Base-by-base conservation (phyloP, 2,113 vertebrate genomes). In the Calidris pugnax region DNA sequence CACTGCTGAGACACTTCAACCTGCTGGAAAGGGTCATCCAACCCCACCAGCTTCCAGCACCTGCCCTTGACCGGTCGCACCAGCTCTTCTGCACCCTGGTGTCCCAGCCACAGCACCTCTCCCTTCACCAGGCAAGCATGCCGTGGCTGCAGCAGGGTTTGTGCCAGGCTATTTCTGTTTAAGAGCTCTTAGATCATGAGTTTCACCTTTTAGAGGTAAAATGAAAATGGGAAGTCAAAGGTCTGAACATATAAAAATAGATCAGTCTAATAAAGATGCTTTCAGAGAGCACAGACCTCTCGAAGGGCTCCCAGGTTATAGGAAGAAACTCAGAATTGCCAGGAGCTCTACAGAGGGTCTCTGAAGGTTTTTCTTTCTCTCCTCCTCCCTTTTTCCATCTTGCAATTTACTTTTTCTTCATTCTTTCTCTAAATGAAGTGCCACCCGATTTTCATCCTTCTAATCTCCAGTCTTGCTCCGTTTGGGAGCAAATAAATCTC, bases 251-350 rank as follows among this genome's bases (percentile, higher is more conserved):
- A 48, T 6, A 21, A 21, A 27, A 56, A 11, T 8, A 35, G 28
- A 6, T 15, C 4, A 10, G 18, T 20, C 32, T 19, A 7, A 22
- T 12, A 32, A 53, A 73, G 43, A 6, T 16, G n/a, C 28, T 55
- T 30, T 43, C 76, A 55, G 67, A 23, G 33, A 18, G 75, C 6
- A 16, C 43, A 43, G 18, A 18, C 4, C 55, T 37, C 48, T 41
- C 1, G 2, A 3, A 48, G 53, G 59, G 28, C 35, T 32, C 26
- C 0, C 33, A 35, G 57, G 39, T 28, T n/a, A 7, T 0, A 21
- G 56, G 72, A 41, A 75, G 35, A 35, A 57, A 15, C 5, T 23
- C 32, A 13, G 69, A 43, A 45, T 7, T 35, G 10, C 27, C 33
- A 27, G n/a, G 21, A 17, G 7, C 26, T n/a, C 56, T 9, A 0